phyloP scores from a whole-genome alignment of 2,888 invertebrate genomes.

The Lingula anatina region DNA sequence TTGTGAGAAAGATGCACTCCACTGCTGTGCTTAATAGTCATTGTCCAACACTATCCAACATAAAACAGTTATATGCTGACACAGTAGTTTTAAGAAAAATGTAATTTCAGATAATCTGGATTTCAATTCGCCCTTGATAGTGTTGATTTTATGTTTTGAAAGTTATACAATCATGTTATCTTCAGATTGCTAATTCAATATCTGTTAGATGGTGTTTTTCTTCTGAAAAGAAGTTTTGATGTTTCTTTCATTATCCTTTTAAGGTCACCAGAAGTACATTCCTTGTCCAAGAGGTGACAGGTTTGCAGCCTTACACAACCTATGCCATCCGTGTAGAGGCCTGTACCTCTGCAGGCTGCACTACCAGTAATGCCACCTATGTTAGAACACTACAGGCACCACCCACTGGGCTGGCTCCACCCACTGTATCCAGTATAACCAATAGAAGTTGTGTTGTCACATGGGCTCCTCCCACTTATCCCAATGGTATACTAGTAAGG shows the following conservation, averaged over 20 bases:
- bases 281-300: constrained; percentile 21
- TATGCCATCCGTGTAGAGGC: constrained; percentile 28
- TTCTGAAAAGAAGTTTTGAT: background rate
- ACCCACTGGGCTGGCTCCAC: constrained; percentile 29
- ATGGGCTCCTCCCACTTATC: constrained; percentile 28
- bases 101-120: no score
- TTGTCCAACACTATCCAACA: no score
- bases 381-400: constrained; percentile 24
- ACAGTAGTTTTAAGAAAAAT: no score
- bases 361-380: constrained; percentile 20
- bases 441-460: constrained; percentile 22
- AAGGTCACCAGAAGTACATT: constrained; percentile 15
- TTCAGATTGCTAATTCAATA: no score
- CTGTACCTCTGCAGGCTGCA: constrained; percentile 38
- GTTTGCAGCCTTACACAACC: constrained; percentile 25
- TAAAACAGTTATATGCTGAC: no score
- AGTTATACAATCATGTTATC: no score
- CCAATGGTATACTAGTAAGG: constrained; percentile 35
- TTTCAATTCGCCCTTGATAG: no score
- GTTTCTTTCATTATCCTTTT: background rate
- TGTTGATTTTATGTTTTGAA: no score
- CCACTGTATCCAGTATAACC: constrained; percentile 18
- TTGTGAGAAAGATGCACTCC: no score
- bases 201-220: background rate
- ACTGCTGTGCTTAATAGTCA: no score